Conservation (phyloP, 2,888 invertebrate species). For the Leptothorax acervorum region DNA sequence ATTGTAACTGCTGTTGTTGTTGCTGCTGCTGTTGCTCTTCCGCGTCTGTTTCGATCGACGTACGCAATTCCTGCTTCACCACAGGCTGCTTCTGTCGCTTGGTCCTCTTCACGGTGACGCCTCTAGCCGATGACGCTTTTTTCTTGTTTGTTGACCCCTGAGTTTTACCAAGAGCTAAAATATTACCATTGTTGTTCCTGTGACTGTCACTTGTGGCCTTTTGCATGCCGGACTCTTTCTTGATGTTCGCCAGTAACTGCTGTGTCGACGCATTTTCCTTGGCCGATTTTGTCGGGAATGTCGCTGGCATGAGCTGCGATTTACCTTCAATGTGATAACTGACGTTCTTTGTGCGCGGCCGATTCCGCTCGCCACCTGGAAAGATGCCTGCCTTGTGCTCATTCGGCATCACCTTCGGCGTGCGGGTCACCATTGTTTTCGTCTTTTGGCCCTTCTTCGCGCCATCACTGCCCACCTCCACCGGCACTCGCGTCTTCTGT, state of each 20-base stretch:
- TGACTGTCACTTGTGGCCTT: constrained; percentile 73
- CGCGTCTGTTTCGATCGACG: constrained; percentile 49
- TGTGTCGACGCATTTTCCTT: constrained; percentile 71
- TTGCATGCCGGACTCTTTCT: constrained; percentile 68
- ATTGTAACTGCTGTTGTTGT: neutral
- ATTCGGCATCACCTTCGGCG: constrained; percentile 85
- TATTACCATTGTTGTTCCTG: constrained; percentile 81
- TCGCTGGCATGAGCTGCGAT: constrained; percentile 86
- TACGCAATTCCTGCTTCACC: constrained; percentile 78
- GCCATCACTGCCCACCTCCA: constrained; percentile 86
- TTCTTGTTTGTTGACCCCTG: constrained; percentile 69
- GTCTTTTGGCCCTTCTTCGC: constrained; percentile 87
- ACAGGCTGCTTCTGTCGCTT: constrained; percentile 70
- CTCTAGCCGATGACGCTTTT: constrained; percentile 59
- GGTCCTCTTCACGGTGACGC: constrained; percentile 60
- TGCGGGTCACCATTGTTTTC: constrained; percentile 87
- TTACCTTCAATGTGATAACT: constrained; percentile 87
- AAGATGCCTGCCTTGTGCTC: constrained; percentile 83
- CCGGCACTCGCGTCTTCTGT: constrained; percentile 88
- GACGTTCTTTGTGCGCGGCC: constrained; percentile 89
- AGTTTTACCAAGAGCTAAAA: constrained; percentile 66
- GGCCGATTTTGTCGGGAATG: constrained; percentile 84
- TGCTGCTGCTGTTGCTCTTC: constrained; percentile 20
- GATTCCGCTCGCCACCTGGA: constrained; percentile 86
- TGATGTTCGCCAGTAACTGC: constrained; percentile 59